A percentile compares a stretch with the other conserved stretches of the same genome.
Evolutionary conservation across 1,140 invertebrate genomes (phyloP).

Genomic region (Paraescarpia echinospica): DNA sequence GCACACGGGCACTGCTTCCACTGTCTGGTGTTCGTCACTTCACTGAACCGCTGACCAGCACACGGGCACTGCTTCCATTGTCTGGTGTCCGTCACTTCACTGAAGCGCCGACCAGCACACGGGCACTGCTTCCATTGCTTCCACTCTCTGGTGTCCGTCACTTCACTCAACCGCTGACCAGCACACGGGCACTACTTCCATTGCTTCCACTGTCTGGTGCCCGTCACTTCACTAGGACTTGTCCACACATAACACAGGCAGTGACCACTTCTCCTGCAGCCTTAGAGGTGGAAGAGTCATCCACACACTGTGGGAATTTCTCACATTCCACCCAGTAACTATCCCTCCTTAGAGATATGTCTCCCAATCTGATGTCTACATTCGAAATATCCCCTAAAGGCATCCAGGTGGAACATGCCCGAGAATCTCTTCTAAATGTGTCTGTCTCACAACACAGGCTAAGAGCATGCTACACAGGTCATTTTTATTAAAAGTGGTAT

Average conservation of each 20-base stretch:
- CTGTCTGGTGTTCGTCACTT: no score
- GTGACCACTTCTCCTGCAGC: not conserved
- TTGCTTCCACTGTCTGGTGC: no score
- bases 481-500: not conserved
- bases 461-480: no score
- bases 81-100: no score
- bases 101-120: no score
- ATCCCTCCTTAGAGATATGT: not conserved
- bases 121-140: no score
- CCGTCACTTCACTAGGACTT: not conserved
- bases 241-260: not conserved
- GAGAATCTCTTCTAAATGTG: not conserved
- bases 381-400: not conserved
- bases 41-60: no score
- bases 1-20: no score
- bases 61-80: no score
- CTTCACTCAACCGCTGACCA: no score
- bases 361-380: not conserved
- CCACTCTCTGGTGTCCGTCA: no score
- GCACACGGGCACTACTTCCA: no score
- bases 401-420: not conserved
- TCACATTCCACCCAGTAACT: not conserved
- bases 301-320: not conserved
- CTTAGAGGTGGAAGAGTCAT: not conserved
- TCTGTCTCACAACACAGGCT: not conserved